Conservation (phyloP, 2,888 invertebrate genomes). For the Melangyna quadrimaculata region DNA sequence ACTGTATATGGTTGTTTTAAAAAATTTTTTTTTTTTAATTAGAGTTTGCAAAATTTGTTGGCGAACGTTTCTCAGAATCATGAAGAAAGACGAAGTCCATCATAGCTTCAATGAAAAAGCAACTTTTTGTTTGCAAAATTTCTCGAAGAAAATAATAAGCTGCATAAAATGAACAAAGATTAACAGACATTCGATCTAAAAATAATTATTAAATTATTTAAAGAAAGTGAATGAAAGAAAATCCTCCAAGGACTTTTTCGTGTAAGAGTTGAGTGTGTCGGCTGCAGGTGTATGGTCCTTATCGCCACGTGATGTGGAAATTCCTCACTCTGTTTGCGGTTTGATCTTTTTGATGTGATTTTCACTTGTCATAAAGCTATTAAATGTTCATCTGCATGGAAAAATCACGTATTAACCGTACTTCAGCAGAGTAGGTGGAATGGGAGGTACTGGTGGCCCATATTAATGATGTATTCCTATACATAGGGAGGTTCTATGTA, state of each 20-base stretch:
- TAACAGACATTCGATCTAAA: constrained; percentile 6
- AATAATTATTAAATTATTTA: not conserved
- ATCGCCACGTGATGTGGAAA: constrained; percentile 70
- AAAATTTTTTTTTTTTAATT: not conserved
- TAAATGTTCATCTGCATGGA: constrained; percentile 71
- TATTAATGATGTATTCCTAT: constrained; percentile 13
- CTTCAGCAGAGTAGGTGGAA: constrained; percentile 3
- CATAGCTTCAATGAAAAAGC: not conserved
- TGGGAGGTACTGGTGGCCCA: constrained; percentile 4
- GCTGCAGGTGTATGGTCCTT: constrained; percentile 53
- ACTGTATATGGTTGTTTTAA: not conserved
- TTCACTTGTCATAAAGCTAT: constrained; percentile 72
- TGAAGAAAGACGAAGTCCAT: too few relatives aligned
- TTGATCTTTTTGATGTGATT: constrained; percentile 72
- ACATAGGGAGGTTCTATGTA: constrained; percentile 4
- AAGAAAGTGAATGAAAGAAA: not conserved
- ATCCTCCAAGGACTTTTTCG: not conserved
- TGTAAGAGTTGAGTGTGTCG: constrained; percentile 22
- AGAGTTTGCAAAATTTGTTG: not conserved
- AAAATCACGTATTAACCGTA: constrained; percentile 69
- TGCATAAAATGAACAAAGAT: not conserved
- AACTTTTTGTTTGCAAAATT: not conserved
- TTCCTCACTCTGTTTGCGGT: constrained; percentile 43
- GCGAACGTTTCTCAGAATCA: not conserved
- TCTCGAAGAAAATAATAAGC: not conserved